phyloP scores from a whole-genome alignment of 2,113 vertebrate genomes.

The Tauraco erythrolophus region DNA sequence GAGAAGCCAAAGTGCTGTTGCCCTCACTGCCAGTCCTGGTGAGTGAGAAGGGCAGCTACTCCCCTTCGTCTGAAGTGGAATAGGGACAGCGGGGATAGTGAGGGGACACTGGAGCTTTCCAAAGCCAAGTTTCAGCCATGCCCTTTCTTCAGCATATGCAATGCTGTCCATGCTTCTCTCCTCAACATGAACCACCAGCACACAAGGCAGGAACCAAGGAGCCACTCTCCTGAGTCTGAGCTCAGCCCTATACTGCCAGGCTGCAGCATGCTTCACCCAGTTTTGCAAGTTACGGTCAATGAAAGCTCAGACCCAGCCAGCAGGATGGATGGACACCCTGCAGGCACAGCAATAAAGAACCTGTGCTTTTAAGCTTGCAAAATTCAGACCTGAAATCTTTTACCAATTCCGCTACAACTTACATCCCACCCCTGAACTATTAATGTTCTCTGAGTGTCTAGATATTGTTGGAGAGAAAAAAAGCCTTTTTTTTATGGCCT shows the following conservation, averaged over 20 bases:
- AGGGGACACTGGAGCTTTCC: not conserved
- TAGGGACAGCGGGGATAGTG: not conserved
- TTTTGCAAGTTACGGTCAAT: not conserved
- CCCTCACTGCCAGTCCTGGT: not conserved
- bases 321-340: not conserved
- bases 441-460: not conserved
- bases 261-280: not conserved
- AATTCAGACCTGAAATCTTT: not conserved
- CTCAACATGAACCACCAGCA: not conserved
- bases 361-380: not conserved
- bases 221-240: fast-evolving
- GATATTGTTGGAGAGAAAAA: not conserved
- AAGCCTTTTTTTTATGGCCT: not conserved
- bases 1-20: not conserved
- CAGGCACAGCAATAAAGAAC: not conserved
- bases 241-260: not conserved
- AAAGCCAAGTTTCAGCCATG: not conserved
- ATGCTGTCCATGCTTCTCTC: not conserved
- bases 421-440: not conserved
- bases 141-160: not conserved
- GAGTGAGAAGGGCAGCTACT: not conserved
- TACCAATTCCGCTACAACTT: not conserved
- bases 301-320: not conserved
- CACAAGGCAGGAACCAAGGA: fast-evolving
- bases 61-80: fast-evolving